phyloP scores from a whole-genome alignment of 2,888 invertebrate genomes.

The Leucoma salicis region DNA sequence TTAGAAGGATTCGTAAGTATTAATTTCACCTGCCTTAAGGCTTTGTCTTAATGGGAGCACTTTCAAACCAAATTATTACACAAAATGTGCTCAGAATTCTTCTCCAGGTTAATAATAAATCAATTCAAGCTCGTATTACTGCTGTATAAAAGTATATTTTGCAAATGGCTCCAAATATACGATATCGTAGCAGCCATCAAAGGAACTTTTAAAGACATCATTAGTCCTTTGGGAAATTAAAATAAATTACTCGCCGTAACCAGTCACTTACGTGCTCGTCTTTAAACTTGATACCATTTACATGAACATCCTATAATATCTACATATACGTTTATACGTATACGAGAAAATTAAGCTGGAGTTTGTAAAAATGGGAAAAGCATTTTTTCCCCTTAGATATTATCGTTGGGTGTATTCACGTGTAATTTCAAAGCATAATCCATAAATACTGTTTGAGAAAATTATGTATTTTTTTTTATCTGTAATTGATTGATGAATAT shows the following conservation, averaged over 20 bases:
- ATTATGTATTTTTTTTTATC: too few species aligned
- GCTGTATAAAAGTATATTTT: conserved; percentile 6
- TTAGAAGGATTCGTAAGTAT: conserved; percentile 20
- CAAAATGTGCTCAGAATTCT: conserved; percentile 22
- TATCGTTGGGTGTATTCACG: too few species aligned
- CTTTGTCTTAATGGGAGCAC: conserved; percentile 11
- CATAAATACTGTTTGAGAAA: too few species aligned
- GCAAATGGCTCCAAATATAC: conserved; percentile 42
- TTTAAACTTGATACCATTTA: conserved; percentile 17
- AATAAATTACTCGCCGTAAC: conserved; percentile 55
- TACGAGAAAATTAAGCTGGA: not conserved
- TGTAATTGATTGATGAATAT: too few species aligned
- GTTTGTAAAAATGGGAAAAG: not conserved
- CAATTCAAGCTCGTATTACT: conserved; percentile 13
- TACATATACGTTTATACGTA: too few species aligned
- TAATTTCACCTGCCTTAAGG: conserved; percentile 20
- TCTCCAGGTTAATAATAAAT: conserved; percentile 20
- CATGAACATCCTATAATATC: not conserved
- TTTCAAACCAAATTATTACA: conserved; percentile 23
- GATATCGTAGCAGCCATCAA: not conserved
- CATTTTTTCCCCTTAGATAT: too few species aligned
- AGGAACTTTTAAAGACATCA: conserved; percentile 65
- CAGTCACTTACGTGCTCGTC: conserved; percentile 27
- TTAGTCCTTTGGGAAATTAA: conserved; percentile 72
- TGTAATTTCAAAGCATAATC: too few species aligned